phyloP scores from a whole-genome alignment of 2,113 vertebrate species.

The Melospiza melodia region DNA sequence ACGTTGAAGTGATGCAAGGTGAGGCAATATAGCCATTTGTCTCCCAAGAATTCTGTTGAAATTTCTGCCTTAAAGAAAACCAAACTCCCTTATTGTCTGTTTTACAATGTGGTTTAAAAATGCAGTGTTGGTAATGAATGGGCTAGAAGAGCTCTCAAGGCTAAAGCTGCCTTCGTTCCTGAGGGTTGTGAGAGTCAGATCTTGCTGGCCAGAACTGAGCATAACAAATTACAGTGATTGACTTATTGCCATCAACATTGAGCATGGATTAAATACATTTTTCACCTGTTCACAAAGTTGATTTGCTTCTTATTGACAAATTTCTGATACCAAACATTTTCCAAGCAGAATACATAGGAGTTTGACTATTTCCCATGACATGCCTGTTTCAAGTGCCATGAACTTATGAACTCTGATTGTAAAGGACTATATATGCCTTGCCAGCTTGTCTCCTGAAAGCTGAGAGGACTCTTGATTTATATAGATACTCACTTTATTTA shows the following conservation, averaged over 20 bases:
- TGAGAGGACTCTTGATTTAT: conserved; percentile 52
- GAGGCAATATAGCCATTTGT: not conserved
- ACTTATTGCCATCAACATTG: not conserved
- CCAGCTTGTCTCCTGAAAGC: not conserved
- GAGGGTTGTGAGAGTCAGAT: not conserved
- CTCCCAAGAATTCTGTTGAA: not conserved
- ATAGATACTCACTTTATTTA: conserved; percentile 48
- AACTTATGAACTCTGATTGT: not conserved
- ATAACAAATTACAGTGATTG: not conserved
- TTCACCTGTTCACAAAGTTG: not conserved
- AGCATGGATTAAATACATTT: not conserved
- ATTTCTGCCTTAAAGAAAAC: not conserved
- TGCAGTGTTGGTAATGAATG: not conserved
- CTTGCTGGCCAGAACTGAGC: not conserved
- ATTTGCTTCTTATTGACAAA: not conserved
- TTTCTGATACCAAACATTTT: not conserved
- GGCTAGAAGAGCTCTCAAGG: not conserved
- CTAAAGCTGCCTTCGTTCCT: not conserved
- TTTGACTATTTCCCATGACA: not conserved
- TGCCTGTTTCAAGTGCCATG: not conserved
- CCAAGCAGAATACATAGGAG: not conserved
- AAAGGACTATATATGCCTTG: not conserved
- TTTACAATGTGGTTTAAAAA: not conserved
- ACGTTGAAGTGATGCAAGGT: not conserved
- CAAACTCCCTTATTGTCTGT: fast-evolving